Percentiles rank a stretch among this genome's conserved stretches.
These are phyloP conservation scores for Seriola rivoliana DNA, from an alignment of 2,113 vertebrate genomes.

Conservation along the genomic window DNA sequence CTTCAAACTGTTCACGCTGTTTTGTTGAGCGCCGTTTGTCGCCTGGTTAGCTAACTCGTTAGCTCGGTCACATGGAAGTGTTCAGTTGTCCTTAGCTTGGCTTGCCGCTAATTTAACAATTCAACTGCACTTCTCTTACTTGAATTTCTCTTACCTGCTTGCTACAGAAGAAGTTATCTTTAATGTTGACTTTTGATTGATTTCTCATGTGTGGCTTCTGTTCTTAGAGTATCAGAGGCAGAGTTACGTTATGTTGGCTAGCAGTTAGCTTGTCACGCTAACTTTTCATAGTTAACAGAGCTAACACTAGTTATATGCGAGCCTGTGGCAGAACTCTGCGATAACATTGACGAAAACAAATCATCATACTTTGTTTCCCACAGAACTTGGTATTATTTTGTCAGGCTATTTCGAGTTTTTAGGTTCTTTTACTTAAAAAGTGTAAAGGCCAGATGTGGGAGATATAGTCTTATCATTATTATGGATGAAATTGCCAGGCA, in stretches of 20 bases:
- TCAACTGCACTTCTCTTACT: background rate
- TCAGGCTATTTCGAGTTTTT: background rate
- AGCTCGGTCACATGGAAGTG: conserved; percentile 64
- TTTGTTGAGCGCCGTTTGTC: fast-evolving
- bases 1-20: fast-evolving
- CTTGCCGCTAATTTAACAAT: background rate
- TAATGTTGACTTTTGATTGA: background rate
- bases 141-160: fast-evolving
- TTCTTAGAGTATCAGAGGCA: background rate
- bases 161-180: fast-evolving
- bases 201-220: background rate
- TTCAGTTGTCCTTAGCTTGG: conserved; percentile 48
- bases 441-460: no score
- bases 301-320: no score
- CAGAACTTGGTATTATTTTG: background rate
- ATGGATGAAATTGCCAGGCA: no score
- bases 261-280: conserved; percentile 50
- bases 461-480: no score
- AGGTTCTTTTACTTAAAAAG: no score
- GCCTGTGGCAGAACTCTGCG: no score
- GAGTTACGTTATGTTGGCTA: background rate
- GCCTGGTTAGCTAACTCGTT: background rate
- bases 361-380: background rate
- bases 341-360: background rate
- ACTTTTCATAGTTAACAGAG: no score